These are phyloP conservation scores for Psittacula echo DNA, from an alignment of 2,797 vertebrate genomes.

Conservation along the genomic window DNA sequence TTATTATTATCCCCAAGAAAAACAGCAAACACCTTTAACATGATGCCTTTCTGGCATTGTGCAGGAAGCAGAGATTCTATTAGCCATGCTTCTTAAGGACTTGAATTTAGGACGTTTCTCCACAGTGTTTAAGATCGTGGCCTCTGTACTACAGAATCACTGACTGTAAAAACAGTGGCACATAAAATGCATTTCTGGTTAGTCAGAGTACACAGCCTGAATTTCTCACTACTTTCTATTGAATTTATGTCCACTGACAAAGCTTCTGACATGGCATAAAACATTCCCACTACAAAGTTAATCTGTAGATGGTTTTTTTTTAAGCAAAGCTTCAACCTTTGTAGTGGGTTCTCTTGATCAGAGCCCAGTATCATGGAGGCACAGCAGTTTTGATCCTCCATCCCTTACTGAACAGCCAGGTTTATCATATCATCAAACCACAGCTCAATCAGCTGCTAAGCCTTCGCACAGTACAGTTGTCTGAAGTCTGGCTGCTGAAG, in stretches of 20 bases:
- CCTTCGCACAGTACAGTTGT: neutral
- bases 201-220: neutral
- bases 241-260: neutral
- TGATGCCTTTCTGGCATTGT: accelerated
- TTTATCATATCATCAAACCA: neutral
- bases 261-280: neutral
- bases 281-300: neutral
- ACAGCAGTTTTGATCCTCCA: neutral
- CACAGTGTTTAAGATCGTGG: accelerated
- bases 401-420: neutral
- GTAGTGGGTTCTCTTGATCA: neutral
- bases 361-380: neutral
- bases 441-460: neutral
- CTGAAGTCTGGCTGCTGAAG: neutral
- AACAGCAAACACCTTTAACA: neutral
- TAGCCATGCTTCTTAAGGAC: neutral
- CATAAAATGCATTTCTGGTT: neutral
- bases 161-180: neutral
- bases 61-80: neutral
- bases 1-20: neutral
- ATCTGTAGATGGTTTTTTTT: neutral
- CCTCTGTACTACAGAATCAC: neutral
- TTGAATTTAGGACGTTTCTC: neutral
- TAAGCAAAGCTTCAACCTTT: neutral
- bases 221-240: neutral